phyloP scores from a whole-genome alignment of 2,113 vertebrate species.

The Scopus umbretta region DNA sequence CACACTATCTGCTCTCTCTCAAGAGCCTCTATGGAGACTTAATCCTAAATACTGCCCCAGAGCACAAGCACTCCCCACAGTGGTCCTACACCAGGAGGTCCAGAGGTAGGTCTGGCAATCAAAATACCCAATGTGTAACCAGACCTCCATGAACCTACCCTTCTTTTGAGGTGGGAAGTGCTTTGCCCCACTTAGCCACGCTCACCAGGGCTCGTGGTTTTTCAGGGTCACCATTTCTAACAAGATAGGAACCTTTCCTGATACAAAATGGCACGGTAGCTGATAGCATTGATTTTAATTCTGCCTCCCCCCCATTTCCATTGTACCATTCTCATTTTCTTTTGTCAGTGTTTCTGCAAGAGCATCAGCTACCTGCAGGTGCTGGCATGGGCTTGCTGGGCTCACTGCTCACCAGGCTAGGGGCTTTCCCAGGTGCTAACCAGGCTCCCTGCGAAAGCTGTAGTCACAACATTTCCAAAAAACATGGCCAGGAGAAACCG shows the following conservation, averaged over 20 bases:
- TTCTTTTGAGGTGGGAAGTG: background rate
- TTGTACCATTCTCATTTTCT: background rate
- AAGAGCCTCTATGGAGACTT: background rate
- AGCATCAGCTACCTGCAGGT: background rate
- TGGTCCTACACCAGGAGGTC: background rate
- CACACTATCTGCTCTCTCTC: background rate
- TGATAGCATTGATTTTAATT: background rate
- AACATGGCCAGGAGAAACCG: background rate
- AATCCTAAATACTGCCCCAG: background rate
- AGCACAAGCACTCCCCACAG: rapidly evolving
- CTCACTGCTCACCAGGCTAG: background rate
- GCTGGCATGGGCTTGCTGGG: background rate
- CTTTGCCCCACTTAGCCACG: background rate
- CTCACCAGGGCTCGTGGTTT: background rate
- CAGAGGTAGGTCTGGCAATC: background rate
- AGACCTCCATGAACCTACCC: background rate
- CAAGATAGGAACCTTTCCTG: background rate
- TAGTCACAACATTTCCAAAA: background rate
- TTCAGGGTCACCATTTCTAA: background rate
- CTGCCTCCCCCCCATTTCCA: rapidly evolving
- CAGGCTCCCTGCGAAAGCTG: background rate
- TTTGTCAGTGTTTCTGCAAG: background rate
- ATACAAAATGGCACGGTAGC: background rate
- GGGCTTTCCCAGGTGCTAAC: background rate
- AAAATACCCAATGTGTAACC: background rate